Evolutionary conservation across 2,888 invertebrate genomes (phyloP).

Genomic region (Sarcophaga variegata): DNA sequence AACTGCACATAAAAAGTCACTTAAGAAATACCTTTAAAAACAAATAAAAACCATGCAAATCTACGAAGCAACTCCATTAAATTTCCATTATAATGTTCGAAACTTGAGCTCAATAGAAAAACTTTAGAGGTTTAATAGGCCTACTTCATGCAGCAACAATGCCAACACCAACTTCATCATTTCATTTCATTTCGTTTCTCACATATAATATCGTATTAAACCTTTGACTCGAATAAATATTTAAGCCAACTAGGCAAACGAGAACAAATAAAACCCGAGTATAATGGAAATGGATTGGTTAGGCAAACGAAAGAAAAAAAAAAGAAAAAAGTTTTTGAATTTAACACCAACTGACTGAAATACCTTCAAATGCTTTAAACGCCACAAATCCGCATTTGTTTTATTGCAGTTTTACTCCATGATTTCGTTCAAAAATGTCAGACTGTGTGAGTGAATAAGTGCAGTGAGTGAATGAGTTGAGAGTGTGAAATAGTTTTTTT

Average conservation of each 20-base stretch:
- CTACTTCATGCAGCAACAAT: slow-evolving; percentile 28
- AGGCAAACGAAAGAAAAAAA: slow-evolving; percentile 36
- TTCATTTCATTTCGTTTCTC: background rate
- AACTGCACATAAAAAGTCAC: too few species aligned
- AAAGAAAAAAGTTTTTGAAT: slow-evolving; percentile 68
- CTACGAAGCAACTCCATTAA: slow-evolving; percentile 28
- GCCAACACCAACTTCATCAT: slow-evolving; percentile 37
- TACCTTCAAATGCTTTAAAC: slow-evolving; percentile 67
- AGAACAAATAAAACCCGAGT: slow-evolving; percentile 16
- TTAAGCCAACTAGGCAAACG: background rate
- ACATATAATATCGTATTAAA: slow-evolving; percentile 26
- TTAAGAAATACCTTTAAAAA: too few species aligned
- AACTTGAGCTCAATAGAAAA: slow-evolving; percentile 50
- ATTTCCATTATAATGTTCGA: slow-evolving; percentile 7
- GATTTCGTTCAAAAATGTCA: slow-evolving; percentile 8
- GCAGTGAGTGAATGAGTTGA: background rate
- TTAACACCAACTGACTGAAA: slow-evolving; percentile 60
- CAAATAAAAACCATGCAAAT: too few species aligned
- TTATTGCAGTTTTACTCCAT: slow-evolving; percentile 61
- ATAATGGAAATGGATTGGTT: background rate
- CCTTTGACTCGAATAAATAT: slow-evolving; percentile 23
- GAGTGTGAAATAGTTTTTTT: too few species aligned
- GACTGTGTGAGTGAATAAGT: background rate
- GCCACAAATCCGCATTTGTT: slow-evolving; percentile 69
- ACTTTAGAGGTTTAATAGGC: slow-evolving; percentile 33